phyloP scores from a whole-genome alignment of 2,888 invertebrate species.

The Aspidiotus rigidus region DNA sequence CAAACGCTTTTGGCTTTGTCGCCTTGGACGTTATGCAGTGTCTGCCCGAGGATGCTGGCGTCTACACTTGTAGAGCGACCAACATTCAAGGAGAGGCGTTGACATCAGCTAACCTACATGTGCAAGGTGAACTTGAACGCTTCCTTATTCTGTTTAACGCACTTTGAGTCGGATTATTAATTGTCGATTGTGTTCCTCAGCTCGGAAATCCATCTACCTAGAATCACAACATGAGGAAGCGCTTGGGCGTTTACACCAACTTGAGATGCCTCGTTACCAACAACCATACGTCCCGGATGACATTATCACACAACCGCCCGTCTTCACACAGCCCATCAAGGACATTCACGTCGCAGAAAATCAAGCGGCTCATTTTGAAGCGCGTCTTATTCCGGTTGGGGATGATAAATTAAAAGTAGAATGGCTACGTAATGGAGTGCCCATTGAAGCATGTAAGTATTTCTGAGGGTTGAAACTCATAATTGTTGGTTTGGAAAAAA shows the following conservation, averaged over 20 bases:
- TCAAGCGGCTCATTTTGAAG: constrained; percentile 88
- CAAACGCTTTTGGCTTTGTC: constrained; percentile 95
- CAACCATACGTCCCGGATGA: constrained; percentile 67
- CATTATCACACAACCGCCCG: constrained; percentile 72
- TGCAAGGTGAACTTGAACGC: constrained; percentile 52
- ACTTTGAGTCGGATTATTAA: background rate
- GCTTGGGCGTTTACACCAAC: constrained; percentile 64
- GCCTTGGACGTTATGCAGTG: constrained; percentile 92
- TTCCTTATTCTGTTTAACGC: background rate
- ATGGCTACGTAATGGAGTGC: constrained; percentile 85
- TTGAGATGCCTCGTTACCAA: constrained; percentile 73
- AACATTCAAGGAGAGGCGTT: constrained; percentile 89
- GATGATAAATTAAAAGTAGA: constrained; percentile 86
- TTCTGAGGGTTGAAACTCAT: background rate
- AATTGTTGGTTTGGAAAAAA: background rate
- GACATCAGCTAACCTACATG: constrained; percentile 75
- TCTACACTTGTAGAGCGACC: constrained; percentile 85
- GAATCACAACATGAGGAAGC: constrained; percentile 85
- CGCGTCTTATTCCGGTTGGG: constrained; percentile 85
- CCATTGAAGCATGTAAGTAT: constrained; percentile 73
- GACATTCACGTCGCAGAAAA: constrained; percentile 80
- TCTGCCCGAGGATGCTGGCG: constrained; percentile 91
- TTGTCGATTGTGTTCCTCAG: constrained; percentile 40
- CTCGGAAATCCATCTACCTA: constrained; percentile 70
- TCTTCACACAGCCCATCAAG: constrained; percentile 83